Base-by-base conservation (phyloP, 1,140 invertebrate genomes). In the Wiebesia pumilae region DNA sequence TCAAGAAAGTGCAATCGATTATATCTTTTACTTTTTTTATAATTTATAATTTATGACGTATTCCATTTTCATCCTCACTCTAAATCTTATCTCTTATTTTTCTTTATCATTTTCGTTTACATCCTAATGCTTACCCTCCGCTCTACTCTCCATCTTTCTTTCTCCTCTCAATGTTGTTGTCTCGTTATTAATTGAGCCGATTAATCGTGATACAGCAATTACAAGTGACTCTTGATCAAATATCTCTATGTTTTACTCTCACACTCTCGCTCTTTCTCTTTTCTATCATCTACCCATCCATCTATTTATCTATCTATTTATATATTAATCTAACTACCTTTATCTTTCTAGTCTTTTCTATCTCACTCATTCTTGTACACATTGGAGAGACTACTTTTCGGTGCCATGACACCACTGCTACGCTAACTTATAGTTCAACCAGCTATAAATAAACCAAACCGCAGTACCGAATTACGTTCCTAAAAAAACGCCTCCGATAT, bases 381-480 rank as follows among this genome's bases (percentile, higher is more conserved):
- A 38, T 78, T 83, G 38, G 38, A 78, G 40, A 27, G 38, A 65
- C 58, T 62, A 43, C 75, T 79, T 79, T 84, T 84, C n/a, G 75
- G 75, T 67, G 21, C 58, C 75, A 73, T 79, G 77, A 75, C 84
- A 85, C 30, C 43, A 33, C 54, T 30, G 35, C 38, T 38, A 16
- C 40, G 27, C 35, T 38, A n/a, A 14, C 62, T 86, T 83, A 83
- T 83, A 75, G 78, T 86, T 47, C 79, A 90, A 90, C 88, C 85
- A 47, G 78, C 90, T 92, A 92, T 92, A 92, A 92, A 92, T 92
- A 92, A 86, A 78, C 80, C 30, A 82, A 86, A 79, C 91, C 84
- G 88, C 90, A 83, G 88, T 87, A 88, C 84, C 90, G 89, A 88
- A 90, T 91, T 92, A 92, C 91, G 91, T 92, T 89, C 91, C 88